phyloP scores from a whole-genome alignment of 1,140 invertebrate genomes.

The Dreissena rostriformis region DNA sequence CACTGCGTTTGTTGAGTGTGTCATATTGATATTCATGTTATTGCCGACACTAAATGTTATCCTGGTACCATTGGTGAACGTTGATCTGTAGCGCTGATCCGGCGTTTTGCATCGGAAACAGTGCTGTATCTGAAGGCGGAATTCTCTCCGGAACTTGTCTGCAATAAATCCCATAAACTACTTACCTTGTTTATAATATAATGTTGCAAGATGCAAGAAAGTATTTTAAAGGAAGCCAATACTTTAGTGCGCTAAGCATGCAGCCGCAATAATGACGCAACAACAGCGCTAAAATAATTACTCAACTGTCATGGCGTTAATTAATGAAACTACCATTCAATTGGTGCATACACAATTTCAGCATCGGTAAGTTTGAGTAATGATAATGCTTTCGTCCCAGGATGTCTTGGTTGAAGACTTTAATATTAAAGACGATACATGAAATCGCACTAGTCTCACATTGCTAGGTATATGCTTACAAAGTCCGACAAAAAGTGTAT shows the following conservation, averaged over 20 bases:
- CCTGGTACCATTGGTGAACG: not conserved
- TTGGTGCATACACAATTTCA: not conserved
- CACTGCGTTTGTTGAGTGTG: too few species aligned
- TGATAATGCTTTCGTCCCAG: not conserved
- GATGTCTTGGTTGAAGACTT: not conserved
- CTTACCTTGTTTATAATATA: not conserved
- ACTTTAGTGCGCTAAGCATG: too few species aligned
- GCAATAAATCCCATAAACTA: not conserved
- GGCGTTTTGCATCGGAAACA: not conserved
- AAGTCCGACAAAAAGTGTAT: too few species aligned
- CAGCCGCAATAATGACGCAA: too few species aligned
- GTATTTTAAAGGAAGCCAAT: too few species aligned
- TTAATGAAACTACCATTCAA: too few species aligned
- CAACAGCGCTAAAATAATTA: too few species aligned
- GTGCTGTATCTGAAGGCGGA: not conserved
- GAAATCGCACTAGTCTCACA: not conserved
- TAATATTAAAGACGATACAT: not conserved
- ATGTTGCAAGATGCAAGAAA: too few species aligned
- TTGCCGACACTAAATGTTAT: not conserved
- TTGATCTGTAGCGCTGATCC: not conserved
- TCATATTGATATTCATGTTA: too few species aligned
- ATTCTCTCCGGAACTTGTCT: constrained; percentile 3
- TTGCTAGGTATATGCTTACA: not conserved
- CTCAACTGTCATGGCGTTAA: too few species aligned
- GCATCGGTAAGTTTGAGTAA: not conserved